Evolutionary conservation across 2,797 vertebrate species (phyloP), one percentile per base, ranked within the genome.

Genomic region (Pelodytes ibericus): DNA sequence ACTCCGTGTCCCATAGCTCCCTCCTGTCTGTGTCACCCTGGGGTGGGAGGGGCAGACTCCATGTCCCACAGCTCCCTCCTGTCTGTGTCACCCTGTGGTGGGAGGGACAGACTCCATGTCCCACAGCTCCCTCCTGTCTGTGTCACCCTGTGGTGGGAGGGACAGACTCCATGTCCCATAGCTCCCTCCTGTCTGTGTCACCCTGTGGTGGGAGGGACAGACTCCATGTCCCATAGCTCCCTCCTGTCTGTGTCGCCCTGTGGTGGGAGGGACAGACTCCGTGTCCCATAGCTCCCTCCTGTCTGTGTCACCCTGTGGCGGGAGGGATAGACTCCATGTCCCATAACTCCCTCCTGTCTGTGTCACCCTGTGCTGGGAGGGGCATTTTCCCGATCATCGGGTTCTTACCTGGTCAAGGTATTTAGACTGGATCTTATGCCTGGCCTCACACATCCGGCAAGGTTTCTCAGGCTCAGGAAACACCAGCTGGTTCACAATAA

Each of bases 351-450:
- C 27, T 47, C 30, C 4, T n/a, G 24, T 53, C 6, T 29, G 47
- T 20, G 51, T 22, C 33, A 57, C 51, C 72, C 39, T 57, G 44
- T n/a, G 59, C 24, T 27, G 26, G 47, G 49, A 58, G 47, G 2
- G 24, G 8, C 30, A 30, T 10, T 56, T 25, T 57, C 13, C n/a
- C n/a, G n/a, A 9, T 3, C 16, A 49, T 15, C 44, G 16, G 8
- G 44, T 9, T 27, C 56, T 39, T 66, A 98, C 96, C 95, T 98
- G 96, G 88, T 98, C 96, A 80, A 98, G 90, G 85, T 98, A 98
- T 84, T 98, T 98, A 85, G 96, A 96, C 89, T 98, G 96, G 77
- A 98, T 98, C 88, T 96, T 96, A 87, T 98, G 96, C 20, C 96
- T 90, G 2, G 96, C 96, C 84, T 97, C 96, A 9, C 96, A 98